Percentiles rank a stretch among this genome's conserved stretches.
Conservation (phyloP, 1,140 invertebrate genomes). For the Danaus plexippus region DNA sequence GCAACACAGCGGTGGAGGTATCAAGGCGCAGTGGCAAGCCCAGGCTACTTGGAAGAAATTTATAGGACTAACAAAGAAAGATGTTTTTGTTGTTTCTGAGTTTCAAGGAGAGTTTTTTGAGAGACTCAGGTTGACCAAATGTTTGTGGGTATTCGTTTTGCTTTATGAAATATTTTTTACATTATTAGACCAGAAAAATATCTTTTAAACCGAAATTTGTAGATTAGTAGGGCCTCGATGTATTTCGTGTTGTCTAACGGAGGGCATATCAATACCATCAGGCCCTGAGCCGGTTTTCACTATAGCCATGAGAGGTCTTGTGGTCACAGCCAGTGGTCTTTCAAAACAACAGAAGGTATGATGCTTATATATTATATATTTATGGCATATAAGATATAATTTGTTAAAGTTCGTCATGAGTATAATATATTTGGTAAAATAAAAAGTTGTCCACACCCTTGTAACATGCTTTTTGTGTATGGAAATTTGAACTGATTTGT, state of each 20-base stretch:
- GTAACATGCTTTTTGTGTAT: no score
- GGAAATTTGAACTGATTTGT: background rate
- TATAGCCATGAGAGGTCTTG: constrained; percentile 83
- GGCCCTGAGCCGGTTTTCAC: constrained; percentile 83
- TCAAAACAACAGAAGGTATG: constrained; percentile 74
- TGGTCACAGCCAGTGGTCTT: constrained; percentile 82
- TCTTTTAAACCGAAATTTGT: constrained; percentile 10
- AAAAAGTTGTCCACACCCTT: no score
- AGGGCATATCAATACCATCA: constrained; percentile 81
- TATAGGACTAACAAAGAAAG: constrained; percentile 75
- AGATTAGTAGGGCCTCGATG: constrained; percentile 85
- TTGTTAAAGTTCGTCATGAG: no score
- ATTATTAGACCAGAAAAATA: background rate
- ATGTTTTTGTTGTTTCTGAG: constrained; percentile 82
- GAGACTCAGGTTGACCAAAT: constrained; percentile 76
- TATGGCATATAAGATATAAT: background rate
- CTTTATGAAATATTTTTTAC: constrained; percentile 1
- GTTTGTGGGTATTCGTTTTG: constrained; percentile 73
- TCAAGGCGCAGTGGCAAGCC: constrained; percentile 53
- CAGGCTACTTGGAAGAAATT: constrained; percentile 43
- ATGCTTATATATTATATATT: background rate
- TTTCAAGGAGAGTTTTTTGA: constrained; percentile 81
- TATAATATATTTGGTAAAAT: no score
- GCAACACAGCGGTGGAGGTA: constrained; percentile 55
- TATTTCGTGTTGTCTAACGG: constrained; percentile 80